A percentile compares a stretch with the other conserved stretches of the same genome.
These are phyloP conservation scores for Erpetoichthys calabaricus DNA, from an alignment of 2,797 vertebrate species.

Conservation along the genomic window DNA sequence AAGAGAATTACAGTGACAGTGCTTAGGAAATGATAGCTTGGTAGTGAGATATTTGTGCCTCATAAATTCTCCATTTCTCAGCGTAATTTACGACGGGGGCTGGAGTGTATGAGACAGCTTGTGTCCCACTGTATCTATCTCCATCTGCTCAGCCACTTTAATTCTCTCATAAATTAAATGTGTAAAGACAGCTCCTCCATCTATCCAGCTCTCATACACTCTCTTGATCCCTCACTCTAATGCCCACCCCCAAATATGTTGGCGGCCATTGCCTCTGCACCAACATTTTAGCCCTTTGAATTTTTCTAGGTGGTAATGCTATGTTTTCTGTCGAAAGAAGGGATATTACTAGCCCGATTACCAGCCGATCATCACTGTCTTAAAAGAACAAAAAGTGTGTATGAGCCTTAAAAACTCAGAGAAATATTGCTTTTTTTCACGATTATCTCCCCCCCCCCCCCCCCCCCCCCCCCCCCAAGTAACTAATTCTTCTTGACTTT, in stretches of 20 bases:
- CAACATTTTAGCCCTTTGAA: not conserved
- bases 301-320: no score
- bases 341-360: no score
- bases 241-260: not conserved
- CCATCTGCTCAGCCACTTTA: constrained; percentile 32
- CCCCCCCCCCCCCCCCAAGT: no score
- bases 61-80: constrained; percentile 53
- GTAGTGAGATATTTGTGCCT: constrained; percentile 48
- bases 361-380: no score
- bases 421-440: no score
- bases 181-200: constrained; percentile 20
- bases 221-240: not conserved
- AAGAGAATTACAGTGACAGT: constrained; percentile 53
- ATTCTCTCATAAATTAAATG: constrained; percentile 19
- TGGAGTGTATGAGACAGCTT: constrained; percentile 41
- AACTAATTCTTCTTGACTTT: no score
- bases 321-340: no score
- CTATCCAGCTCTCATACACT: not conserved
- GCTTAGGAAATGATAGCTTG: constrained; percentile 50
- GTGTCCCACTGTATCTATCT: constrained; percentile 38
- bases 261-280: constrained; percentile 25
- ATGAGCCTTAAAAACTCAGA: no score
- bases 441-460: no score
- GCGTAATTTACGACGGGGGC: constrained; percentile 46
- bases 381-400: no score